These are phyloP conservation scores for Gryon sp. DNA, from an alignment of 1,140 invertebrate species.

Conservation along the genomic window DNA sequence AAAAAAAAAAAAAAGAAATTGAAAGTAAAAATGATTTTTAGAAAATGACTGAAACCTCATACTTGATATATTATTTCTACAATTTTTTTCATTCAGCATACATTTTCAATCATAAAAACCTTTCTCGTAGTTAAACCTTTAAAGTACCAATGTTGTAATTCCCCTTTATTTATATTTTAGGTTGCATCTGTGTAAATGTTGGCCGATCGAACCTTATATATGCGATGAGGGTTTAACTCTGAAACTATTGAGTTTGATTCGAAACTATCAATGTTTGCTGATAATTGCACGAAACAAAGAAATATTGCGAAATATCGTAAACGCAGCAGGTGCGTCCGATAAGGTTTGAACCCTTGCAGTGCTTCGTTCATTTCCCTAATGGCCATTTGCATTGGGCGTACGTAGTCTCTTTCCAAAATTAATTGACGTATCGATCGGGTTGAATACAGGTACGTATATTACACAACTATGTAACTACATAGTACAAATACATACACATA, in stretches of 20 bases:
- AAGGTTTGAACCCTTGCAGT: constrained; percentile 56
- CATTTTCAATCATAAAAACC: neutral
- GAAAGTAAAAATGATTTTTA: too few species aligned
- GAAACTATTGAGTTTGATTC: neutral
- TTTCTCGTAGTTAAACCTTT: too few species aligned
- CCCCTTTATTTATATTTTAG: too few species aligned
- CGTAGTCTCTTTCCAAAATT: constrained; percentile 71
- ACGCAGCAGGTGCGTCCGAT: constrained; percentile 59
- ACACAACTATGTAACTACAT: constrained; percentile 43
- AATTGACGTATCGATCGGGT: constrained; percentile 74
- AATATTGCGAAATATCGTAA: constrained; percentile 37
- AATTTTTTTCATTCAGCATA: neutral
- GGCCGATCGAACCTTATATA: too few species aligned
- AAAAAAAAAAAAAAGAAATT: too few species aligned
- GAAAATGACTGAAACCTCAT: too few species aligned
- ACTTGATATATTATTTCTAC: neutral
- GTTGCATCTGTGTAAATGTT: too few species aligned
- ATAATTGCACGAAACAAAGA: constrained; percentile 31
- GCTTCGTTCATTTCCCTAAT: constrained; percentile 52
- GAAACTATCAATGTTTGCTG: constrained; percentile 5
- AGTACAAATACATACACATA: too few species aligned
- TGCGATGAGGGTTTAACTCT: too few species aligned
- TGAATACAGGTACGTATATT: constrained; percentile 39
- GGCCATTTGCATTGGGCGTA: constrained; percentile 66
- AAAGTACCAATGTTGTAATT: too few species aligned